Conservation (phyloP, 2,888 invertebrate genomes). For the Cepaea hortensis region DNA sequence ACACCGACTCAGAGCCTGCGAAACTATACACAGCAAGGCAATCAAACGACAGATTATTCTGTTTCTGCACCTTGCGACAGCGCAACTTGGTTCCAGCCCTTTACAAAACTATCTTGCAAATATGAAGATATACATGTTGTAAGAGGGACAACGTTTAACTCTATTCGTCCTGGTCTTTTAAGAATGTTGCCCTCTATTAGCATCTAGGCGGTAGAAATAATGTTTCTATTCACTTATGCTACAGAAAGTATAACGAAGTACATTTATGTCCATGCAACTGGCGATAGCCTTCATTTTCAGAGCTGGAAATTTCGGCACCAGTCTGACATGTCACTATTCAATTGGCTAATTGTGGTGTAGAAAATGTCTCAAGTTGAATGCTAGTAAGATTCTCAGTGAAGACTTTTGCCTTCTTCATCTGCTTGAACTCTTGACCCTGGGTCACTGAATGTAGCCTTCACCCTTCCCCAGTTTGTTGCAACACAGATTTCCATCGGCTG, state of each 20-base stretch:
- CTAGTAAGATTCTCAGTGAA: constrained; percentile 13
- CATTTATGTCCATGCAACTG: constrained; percentile 1
- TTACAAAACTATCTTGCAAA: not conserved
- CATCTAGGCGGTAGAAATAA: not conserved
- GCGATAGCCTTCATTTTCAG: not conserved
- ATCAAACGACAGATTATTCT: too few species aligned
- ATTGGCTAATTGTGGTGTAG: not conserved
- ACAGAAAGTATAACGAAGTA: constrained; percentile 4
- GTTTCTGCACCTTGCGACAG: too few species aligned
- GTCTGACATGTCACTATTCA: not conserved
- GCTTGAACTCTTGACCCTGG: not conserved
- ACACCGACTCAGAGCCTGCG: too few species aligned
- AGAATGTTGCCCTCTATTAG: not conserved
- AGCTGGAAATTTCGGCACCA: not conserved
- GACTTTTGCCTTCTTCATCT: not conserved
- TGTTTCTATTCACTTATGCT: constrained; percentile 1
- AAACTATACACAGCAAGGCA: too few species aligned
- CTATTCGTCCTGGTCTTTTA: not conserved
- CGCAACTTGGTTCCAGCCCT: too few species aligned
- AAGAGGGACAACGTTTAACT: not conserved
- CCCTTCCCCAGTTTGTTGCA: constrained; percentile 79
- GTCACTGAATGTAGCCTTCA: constrained; percentile 58
- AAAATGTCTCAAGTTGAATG: constrained; percentile 17
- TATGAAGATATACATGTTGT: not conserved
- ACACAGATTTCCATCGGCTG: constrained; percentile 88